phyloP scores from a whole-genome alignment of 2,797 vertebrate species.

The Ceryle rudis region DNA sequence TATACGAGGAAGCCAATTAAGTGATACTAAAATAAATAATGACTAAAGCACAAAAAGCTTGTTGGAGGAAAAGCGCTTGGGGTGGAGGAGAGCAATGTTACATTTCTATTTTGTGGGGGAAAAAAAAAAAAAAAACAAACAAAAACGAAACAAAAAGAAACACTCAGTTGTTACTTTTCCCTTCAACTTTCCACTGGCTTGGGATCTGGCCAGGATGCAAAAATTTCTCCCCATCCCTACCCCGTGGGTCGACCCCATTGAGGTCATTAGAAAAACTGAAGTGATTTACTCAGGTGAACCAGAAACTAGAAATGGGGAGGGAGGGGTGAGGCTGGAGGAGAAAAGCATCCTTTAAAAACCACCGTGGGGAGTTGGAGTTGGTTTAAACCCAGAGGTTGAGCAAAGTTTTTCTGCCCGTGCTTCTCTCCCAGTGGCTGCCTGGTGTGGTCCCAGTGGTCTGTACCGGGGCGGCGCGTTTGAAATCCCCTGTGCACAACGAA shows the following conservation, averaged over 20 bases:
- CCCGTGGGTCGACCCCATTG: accelerated
- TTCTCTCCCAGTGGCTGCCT: neutral
- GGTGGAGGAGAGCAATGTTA: conserved; percentile 62
- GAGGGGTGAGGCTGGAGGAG: neutral
- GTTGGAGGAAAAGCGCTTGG: conserved; percentile 80
- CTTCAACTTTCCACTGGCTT: conserved; percentile 39
- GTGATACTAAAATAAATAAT: conserved; percentile 57
- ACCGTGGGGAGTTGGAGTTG: neutral
- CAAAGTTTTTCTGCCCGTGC: neutral
- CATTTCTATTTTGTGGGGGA: conserved; percentile 8
- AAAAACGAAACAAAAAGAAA: neutral
- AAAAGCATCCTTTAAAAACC: conserved; percentile 10
- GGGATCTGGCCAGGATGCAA: conserved; percentile 33
- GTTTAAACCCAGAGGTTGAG: accelerated
- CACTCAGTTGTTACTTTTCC: neutral
- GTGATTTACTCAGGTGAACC: conserved; percentile 75
- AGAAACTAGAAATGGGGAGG: neutral
- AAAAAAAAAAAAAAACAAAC: neutral
- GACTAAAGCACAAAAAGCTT: conserved; percentile 85
- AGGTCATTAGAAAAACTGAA: neutral
- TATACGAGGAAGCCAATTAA: conserved; percentile 62
- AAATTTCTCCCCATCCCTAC: neutral
- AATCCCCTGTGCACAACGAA: neutral
- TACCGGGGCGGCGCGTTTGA: neutral
- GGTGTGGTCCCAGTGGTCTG: neutral